Percentiles rank a stretch among this genome's conserved stretches.
phyloP scores from a whole-genome alignment of 2,888 invertebrate genomes.

The Flabesymbios commensalis region DNA sequence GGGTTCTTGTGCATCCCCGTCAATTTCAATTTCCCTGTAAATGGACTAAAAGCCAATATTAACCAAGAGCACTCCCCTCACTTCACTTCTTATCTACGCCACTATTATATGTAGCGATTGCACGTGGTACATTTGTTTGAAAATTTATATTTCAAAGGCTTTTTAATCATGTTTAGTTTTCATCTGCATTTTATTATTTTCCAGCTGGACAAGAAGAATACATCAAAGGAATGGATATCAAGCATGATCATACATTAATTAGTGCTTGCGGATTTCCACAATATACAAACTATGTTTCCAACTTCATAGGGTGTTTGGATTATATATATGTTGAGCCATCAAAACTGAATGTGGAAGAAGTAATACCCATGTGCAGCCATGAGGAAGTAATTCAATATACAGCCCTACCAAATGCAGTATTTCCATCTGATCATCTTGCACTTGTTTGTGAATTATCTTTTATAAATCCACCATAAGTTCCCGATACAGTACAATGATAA shows the following conservation, averaged over 20 bases:
- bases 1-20: too few relatives aligned
- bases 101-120: too few relatives aligned
- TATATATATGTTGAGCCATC: constrained; percentile 82
- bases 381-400: constrained; percentile 75
- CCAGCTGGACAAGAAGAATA: constrained; percentile 67
- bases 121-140: too few relatives aligned
- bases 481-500: too few relatives aligned
- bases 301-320: constrained; percentile 85
- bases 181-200: constrained; percentile 11
- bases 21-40: too few relatives aligned
- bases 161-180: too few relatives aligned
- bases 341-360: constrained; percentile 63
- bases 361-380: constrained; percentile 79
- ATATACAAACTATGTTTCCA: constrained; percentile 82
- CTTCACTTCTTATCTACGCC: too few relatives aligned
- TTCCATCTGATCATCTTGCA: constrained; percentile 93
- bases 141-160: too few relatives aligned
- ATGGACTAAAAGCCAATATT: too few relatives aligned
- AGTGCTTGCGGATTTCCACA: constrained; percentile 84
- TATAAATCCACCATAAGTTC: too few relatives aligned
- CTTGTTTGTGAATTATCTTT: constrained; percentile 67
- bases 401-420: constrained; percentile 85
- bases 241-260: constrained; percentile 70
- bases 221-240: constrained; percentile 66
- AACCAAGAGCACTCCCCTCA: too few relatives aligned